Evolutionary conservation across 2,113 vertebrate genomes (phyloP).

Genomic region (Nipponia nippon): DNA sequence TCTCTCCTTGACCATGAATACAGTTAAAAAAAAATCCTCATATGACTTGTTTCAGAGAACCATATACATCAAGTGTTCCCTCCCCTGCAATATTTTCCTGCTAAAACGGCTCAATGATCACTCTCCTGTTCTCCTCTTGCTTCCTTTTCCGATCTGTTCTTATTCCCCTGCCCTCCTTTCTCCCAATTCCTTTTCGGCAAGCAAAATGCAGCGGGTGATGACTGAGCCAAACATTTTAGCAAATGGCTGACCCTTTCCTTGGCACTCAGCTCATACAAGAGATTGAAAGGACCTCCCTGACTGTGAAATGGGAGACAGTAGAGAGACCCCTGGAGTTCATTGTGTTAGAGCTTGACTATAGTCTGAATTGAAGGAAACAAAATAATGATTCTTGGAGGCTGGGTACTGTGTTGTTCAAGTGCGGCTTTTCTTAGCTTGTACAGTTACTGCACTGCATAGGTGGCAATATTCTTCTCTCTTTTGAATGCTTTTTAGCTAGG

Average conservation of each 20-base stretch:
- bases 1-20: neutral
- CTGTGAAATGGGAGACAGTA: constrained; percentile 23
- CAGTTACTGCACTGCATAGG: neutral
- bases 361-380: neutral
- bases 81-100: neutral
- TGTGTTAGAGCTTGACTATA: neutral
- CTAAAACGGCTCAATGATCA: neutral
- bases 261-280: neutral
- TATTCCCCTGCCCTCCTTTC: neutral
- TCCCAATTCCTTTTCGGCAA: neutral
- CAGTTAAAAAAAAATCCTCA: neutral
- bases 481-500: neutral
- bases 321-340: neutral
- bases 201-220: neutral
- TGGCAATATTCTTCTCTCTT: neutral
- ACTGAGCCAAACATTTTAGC: neutral
- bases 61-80: neutral
- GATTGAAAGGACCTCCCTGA: constrained; percentile 48
- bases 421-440: neutral
- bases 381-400: neutral
- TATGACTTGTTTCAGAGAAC: neutral
- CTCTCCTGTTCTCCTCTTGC: neutral
- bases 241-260: neutral
- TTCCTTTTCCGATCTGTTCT: neutral
- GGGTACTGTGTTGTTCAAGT: neutral